Base-by-base conservation (phyloP, 2,888 invertebrate species). In the Neoaliturus tenellus region DNA sequence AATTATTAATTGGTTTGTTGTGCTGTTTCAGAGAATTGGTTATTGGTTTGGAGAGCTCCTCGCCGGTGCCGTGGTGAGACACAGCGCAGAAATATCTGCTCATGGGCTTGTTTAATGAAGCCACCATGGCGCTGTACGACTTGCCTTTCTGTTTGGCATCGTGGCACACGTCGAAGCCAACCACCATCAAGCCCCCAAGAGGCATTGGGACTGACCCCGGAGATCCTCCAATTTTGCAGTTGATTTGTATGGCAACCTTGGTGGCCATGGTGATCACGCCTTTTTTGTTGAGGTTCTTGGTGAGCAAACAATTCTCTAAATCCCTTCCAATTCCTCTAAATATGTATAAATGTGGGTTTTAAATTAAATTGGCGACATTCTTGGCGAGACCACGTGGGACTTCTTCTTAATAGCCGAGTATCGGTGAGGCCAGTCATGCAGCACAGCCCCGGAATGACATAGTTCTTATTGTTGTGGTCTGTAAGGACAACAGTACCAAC, bases 241-340 rank as follows among this genome's bases (percentile, higher is more conserved):
- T 97, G 87, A 99, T 93, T 89, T 99, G 99, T 20, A 99, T 96
- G 0, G 96, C 96, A 0, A 99, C 94, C 91, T 99, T 99, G 0
- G 98, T 97, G 0, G 96, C 97, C 62, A 98, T 95, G 0, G 96
- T 95, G 94, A 95, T 94, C 0, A 93, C 91, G 2, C 92, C 92
- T 89, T 94, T 95, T 87, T 92, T 91, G 0, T 91, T 91, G 85
- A 96, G 89, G 81, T 93, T 95, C 55, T 93, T 93, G 0, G 85
- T 89, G 85, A 90, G 88, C 17, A 91, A n/a, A n/a, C n/a, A n/a
- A n/a, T n/a, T n/a, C n/a, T n/a, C n/a, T n/a, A n/a, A n/a, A n/a
- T n/a, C n/a, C n/a, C n/a, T n/a, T n/a, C n/a, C n/a, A n/a, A n/a
- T n/a, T n/a, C n/a, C n/a, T n/a, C n/a, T n/a, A n/a, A n/a, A n/a